Evolutionary conservation across 2,888 invertebrate species (phyloP).

Genomic region (Dryobotodes eremita): DNA sequence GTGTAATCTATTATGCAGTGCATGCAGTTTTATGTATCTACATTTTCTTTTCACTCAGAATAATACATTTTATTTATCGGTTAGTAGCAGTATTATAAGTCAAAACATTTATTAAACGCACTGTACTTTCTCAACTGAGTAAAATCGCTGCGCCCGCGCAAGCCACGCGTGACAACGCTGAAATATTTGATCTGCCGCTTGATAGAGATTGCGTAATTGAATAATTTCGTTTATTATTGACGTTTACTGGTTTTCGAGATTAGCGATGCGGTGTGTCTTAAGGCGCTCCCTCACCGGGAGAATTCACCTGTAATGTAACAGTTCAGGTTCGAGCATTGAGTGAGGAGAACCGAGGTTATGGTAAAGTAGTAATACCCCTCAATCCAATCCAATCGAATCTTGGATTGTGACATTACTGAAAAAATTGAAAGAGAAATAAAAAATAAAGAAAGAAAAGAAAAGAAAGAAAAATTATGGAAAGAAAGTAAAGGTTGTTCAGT

Average conservation of each 20-base stretch:
- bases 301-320: neutral
- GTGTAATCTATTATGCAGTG: neutral
- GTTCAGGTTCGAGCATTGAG: neutral
- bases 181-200: conserved; percentile 74
- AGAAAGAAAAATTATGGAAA: too few species aligned
- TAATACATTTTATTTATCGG: neutral
- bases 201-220: conserved; percentile 66
- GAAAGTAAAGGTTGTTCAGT: too few species aligned
- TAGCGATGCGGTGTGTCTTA: neutral
- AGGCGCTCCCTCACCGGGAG: neutral
- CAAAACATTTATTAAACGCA: conserved; percentile 47
- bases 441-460: too few species aligned
- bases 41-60: neutral
- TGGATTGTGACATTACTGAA: too few species aligned
- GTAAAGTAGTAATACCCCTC: neutral
- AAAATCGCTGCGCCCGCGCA: conserved; percentile 52
- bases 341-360: neutral
- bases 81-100: neutral
- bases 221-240: conserved; percentile 35
- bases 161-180: conserved; percentile 77
- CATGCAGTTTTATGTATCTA: neutral
- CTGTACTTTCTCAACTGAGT: conserved; percentile 57
- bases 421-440: too few species aligned
- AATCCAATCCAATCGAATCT: neutral
- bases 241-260: conserved; percentile 11